Base-by-base conservation (phyloP, 2,797 vertebrate genomes). In the Microctenopoma steveboyesi region DNA sequence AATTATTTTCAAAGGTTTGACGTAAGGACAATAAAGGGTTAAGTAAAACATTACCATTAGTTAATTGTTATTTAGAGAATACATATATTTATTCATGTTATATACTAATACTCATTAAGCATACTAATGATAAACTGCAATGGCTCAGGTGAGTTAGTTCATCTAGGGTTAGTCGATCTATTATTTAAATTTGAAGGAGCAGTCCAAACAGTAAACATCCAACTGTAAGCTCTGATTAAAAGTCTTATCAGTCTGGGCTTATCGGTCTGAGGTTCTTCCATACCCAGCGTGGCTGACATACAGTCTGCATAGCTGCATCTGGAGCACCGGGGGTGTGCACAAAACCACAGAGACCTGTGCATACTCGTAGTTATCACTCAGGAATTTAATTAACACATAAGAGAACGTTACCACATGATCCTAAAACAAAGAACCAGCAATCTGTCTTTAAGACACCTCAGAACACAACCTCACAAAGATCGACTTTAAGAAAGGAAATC, bases 311-410 rank as follows among this genome's bases (percentile, higher is more conserved):
- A 66, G 81, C 82, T 60, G 64, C 83, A 82, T 83, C 68, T 90
- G 85, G 89, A 88, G 86, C 83, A 64, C 10, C 22, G 87, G 78
- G 81, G 79, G 59, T 22, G 74, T 28, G 67, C 70, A 51, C 73
- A 74, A 79, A 87, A 82, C 88, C 89, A 83, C 75, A 58, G 89
- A 89, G 88, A 89, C 85, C 71, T 51, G 62, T 18, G 66, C 82
- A 40, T 43, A 80, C 72, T 83, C 78, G 54, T 70, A 87, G 78
- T 90, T 90, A 90, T 91, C 88, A 85, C 88, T 91, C 90, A 89
- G 85, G 87, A 91, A 90, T 92, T 91, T 91, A 93, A 93, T 93
- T 90, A 93, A 91, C 81, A 79, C 79, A 69, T 57, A 76, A 60
- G 65, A 84, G 69, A 86, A 89, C 60, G 78, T 79, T 85, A 80